A percentile compares a stretch with the other conserved stretches of the same genome.
Conservation (phyloP, 2,113 vertebrate genomes). For the Diglossa brunneiventris region DNA sequence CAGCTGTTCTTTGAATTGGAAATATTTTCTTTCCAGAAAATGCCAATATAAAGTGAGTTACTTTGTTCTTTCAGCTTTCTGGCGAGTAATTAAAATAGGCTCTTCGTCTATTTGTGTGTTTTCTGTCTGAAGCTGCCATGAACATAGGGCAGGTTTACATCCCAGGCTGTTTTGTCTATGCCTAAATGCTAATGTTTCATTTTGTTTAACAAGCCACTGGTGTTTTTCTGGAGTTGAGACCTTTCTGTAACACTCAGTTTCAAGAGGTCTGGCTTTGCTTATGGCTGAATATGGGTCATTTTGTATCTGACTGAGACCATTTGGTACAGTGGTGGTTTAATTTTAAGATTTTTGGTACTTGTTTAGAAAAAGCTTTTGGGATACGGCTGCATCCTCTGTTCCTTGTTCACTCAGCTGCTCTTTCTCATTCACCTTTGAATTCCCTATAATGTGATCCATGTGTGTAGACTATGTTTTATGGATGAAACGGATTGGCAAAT, state of each 20-base stretch:
- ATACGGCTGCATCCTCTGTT: not conserved
- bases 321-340: not conserved
- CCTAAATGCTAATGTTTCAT: not conserved
- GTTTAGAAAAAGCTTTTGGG: not conserved
- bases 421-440: constrained; percentile 26
- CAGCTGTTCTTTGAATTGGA: not conserved
- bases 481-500: constrained; percentile 45
- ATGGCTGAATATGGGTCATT: not conserved
- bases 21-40: not conserved
- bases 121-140: not conserved
- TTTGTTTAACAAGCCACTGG: not conserved
- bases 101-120: not conserved
- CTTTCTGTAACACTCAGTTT: not conserved
- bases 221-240: not conserved
- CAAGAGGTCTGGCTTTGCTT: not conserved
- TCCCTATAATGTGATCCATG: constrained; percentile 24
- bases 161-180: not conserved
- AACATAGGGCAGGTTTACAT: not conserved
- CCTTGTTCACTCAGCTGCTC: not conserved
- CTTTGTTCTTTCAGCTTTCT: not conserved
- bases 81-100: not conserved
- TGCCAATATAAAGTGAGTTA: not conserved
- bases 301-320: not conserved
- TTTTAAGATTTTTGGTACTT: not conserved
- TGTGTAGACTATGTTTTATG: constrained; percentile 41